Evolutionary conservation across 2,797 vertebrate genomes (phyloP).

Genomic region (Rhincodon typus): DNA sequence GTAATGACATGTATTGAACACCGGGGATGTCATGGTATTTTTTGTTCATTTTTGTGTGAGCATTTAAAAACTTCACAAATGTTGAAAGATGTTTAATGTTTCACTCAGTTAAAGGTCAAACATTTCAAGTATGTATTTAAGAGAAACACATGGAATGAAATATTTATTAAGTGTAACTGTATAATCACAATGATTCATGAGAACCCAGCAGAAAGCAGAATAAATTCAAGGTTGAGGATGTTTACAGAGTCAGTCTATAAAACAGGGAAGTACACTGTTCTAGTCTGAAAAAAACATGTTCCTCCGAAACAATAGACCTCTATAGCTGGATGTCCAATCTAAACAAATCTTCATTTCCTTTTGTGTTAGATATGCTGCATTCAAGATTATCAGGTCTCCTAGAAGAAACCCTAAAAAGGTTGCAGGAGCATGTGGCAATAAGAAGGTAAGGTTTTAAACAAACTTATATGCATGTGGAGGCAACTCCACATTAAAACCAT

Average conservation of each 20-base stretch:
- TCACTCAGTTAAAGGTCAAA: not conserved
- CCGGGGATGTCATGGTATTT: not conserved
- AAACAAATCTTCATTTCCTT: not conserved
- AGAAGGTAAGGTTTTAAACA: not conserved
- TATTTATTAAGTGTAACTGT: not conserved
- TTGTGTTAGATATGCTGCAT: not conserved
- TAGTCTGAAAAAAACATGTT: not conserved
- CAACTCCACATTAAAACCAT: not conserved
- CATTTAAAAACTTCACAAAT: not conserved
- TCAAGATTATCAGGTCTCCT: not conserved
- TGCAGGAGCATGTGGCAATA: not conserved
- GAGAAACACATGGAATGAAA: conserved; percentile 8
- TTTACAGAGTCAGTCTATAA: not conserved
- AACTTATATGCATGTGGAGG: not conserved
- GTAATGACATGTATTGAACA: not conserved
- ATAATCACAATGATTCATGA: not conserved
- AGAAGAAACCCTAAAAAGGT: too few relatives aligned
- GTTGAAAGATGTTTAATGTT: not conserved
- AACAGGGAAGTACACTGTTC: not conserved
- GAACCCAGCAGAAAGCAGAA: not conserved
- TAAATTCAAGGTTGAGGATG: not conserved
- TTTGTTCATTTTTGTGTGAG: not conserved
- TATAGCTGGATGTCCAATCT: not conserved
- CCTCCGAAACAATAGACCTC: not conserved
- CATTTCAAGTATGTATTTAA: not conserved